Conservation (phyloP, 2,888 invertebrate species). For the Brenthis hecate region DNA sequence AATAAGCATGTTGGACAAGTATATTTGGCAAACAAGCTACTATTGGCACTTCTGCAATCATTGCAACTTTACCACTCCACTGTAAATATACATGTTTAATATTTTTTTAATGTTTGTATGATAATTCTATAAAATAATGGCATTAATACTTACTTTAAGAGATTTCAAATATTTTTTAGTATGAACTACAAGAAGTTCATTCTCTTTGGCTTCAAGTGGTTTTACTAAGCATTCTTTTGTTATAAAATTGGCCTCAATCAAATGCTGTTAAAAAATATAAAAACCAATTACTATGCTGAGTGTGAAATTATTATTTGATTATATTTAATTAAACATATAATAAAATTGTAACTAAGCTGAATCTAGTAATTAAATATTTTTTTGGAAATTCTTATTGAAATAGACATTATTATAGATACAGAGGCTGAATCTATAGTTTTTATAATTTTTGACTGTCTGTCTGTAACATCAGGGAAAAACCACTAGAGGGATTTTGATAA, state of each 20-base stretch:
- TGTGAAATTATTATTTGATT: too few relatives aligned
- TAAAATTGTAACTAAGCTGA: too few relatives aligned
- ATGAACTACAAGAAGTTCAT: conserved; percentile 90
- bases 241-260: conserved; percentile 84
- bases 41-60: conserved; percentile 89
- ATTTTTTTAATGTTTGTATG: not conserved
- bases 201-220: conserved; percentile 87
- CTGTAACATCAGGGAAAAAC: too few relatives aligned
- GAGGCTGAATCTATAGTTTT: too few relatives aligned
- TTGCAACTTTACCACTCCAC: conserved; percentile 91
- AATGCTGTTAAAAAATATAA: conserved; percentile 61
- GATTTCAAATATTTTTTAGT: conserved; percentile 87
- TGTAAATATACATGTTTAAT: conserved; percentile 53
- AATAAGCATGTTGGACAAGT: conserved; percentile 87
- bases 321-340: too few relatives aligned
- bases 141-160: conserved; percentile 81
- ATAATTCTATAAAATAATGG: too few relatives aligned
- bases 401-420: too few relatives aligned
- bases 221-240: conserved; percentile 83
- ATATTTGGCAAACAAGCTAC: conserved; percentile 89
- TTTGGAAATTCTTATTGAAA: too few relatives aligned
- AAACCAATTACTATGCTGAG: not conserved
- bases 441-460: too few relatives aligned
- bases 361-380: too few relatives aligned
- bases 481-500: too few relatives aligned